phyloP scores from a whole-genome alignment of 2,797 vertebrate genomes.

The Anguilla pacifica region DNA sequence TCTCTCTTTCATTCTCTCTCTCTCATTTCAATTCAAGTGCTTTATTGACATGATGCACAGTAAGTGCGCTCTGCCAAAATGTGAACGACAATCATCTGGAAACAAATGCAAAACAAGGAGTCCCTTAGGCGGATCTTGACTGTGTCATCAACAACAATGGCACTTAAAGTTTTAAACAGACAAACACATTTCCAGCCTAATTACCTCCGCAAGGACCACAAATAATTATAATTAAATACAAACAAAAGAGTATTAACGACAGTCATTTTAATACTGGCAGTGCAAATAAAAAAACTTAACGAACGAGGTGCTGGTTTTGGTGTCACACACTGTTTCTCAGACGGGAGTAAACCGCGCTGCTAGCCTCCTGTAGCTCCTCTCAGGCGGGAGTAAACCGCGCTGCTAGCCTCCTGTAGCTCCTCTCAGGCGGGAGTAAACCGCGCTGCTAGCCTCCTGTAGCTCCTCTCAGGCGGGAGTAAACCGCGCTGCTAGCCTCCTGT shows the following conservation, averaged over 20 bases:
- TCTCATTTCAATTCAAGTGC: not conserved
- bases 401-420: not conserved
- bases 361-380: not conserved
- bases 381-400: not conserved
- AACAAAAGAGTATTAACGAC: not conserved
- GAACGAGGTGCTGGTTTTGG: not conserved
- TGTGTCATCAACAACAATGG: not conserved
- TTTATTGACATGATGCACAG: not conserved
- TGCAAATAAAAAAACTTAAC: not conserved
- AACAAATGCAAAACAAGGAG: not conserved
- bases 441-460: not conserved
- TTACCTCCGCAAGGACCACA: not conserved
- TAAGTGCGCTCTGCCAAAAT: not conserved
- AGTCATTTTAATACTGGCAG: not conserved
- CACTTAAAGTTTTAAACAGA: not conserved
- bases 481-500: no score
- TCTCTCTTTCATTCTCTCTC: not conserved
- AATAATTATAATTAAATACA: not conserved
- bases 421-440: not conserved
- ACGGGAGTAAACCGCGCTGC: not conserved
- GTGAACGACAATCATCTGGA: not conserved
- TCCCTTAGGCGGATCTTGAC: not conserved
- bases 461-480: not conserved
- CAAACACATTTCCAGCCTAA: not conserved
- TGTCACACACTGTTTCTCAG: not conserved